Evolutionary conservation across 2,113 vertebrate species (phyloP).

Genomic region (Odobenus rosmarus): DNA sequence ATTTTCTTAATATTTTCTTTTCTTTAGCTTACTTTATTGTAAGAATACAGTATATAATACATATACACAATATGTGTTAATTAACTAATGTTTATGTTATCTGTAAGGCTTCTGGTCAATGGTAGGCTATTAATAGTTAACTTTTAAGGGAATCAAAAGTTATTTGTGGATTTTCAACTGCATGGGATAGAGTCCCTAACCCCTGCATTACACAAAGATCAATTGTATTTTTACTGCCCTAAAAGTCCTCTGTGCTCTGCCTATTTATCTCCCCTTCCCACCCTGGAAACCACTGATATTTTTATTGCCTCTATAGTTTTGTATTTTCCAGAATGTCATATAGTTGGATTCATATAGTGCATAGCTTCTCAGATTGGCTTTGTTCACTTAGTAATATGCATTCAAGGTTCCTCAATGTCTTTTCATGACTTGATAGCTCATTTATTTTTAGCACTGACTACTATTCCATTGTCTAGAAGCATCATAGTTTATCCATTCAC

Average conservation of each 20-base stretch:
- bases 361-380: neutral
- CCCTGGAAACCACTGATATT: neutral
- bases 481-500: neutral
- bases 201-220: neutral
- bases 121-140: neutral
- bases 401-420: neutral
- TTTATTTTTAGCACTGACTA: neutral
- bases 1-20: neutral
- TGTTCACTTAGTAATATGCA: neutral
- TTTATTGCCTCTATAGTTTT: neutral
- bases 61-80: neutral
- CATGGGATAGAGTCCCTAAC: neutral
- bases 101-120: neutral
- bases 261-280: neutral
- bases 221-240: neutral
- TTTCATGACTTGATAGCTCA: neutral
- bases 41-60: neutral
- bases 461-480: neutral
- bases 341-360: neutral
- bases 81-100: neutral
- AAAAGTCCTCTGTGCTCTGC: neutral
- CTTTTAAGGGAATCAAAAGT: neutral
- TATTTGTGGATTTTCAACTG: neutral
- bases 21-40: neutral
- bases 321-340: neutral